These are phyloP conservation scores for Calycopis cecrops DNA, from an alignment of 1,140 invertebrate species.

Conservation along the genomic window DNA sequence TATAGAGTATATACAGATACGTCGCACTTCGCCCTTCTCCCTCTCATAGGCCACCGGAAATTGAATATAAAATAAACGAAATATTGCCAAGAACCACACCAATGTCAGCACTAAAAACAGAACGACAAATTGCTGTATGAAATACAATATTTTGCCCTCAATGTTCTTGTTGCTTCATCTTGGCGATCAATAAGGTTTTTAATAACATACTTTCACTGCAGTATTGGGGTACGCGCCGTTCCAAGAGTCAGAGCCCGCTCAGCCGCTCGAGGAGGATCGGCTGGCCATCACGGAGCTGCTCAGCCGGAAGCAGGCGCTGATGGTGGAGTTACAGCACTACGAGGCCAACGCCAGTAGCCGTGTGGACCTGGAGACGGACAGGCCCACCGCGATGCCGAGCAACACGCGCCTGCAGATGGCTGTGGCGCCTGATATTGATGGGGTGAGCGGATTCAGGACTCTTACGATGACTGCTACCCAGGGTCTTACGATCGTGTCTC, in stretches of 20 bases:
- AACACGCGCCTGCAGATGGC: conserved; percentile 76
- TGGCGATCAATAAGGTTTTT: no score
- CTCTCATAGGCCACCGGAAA: no score
- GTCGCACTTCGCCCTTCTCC: no score
- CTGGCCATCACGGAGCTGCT: conserved; percentile 88
- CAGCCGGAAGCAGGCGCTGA: conserved; percentile 86
- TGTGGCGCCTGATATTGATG: conserved; percentile 61
- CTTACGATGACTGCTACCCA: no score
- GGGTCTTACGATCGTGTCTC: no score
- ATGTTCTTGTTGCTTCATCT: no score
- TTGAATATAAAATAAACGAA: no score
- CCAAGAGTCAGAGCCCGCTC: conserved; percentile 54
- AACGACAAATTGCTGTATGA: no score
- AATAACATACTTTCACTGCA: conserved; percentile 41
- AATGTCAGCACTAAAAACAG: no score
- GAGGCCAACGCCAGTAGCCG: conserved; percentile 75
- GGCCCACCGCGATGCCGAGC: conserved; percentile 79
- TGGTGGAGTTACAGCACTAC: conserved; percentile 90
- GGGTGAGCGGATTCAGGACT: conserved; percentile 36
- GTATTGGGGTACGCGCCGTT: conserved; percentile 85
- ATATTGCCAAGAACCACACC: no score
- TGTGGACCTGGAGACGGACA: conserved; percentile 35
- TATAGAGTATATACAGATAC: no score
- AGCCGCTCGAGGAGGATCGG: conserved; percentile 78
- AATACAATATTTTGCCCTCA: no score